These are phyloP conservation scores for Steinernema hermaphroditum DNA, from an alignment of 2,888 invertebrate genomes.

Conservation along the genomic window DNA sequence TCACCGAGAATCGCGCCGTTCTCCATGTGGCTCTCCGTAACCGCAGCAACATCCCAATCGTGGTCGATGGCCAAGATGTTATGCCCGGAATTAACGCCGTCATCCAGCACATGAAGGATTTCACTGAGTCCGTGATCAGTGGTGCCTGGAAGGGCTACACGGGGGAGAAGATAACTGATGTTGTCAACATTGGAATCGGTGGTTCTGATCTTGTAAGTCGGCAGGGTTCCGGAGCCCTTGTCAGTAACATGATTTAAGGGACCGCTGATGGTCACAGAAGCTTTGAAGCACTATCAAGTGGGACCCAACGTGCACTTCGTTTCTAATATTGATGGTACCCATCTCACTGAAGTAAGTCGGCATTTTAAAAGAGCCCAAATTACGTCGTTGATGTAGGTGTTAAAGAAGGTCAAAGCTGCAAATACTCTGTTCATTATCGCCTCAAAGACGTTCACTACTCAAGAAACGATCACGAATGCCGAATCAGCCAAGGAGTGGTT, in stretches of 20 bases:
- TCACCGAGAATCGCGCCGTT: conserved; percentile 93
- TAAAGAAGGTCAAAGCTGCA: conserved; percentile 86
- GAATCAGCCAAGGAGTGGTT: conserved; percentile 97
- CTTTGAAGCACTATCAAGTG: conserved; percentile 84
- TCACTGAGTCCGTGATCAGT: conserved; percentile 74
- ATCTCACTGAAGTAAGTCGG: conserved; percentile 78
- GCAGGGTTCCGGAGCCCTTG: neutral
- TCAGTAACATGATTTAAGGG: conserved; percentile 72
- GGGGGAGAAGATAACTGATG: conserved; percentile 90
- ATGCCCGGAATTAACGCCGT: conserved; percentile 89
- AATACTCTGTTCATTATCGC: conserved; percentile 96
- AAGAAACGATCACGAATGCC: conserved; percentile 97
- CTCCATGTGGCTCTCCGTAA: conserved; percentile 91
- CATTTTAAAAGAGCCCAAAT: neutral
- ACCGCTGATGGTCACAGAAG: conserved; percentile 97
- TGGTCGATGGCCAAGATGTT: conserved; percentile 82
- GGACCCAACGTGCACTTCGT: conserved; percentile 91
- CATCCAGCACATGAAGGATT: conserved; percentile 89
- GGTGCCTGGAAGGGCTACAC: conserved; percentile 78
- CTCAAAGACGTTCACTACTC: conserved; percentile 98
- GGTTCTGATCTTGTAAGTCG: conserved; percentile 83
- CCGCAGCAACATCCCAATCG: conserved; percentile 77
- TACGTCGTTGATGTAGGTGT: conserved; percentile 67
- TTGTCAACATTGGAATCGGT: conserved; percentile 98
- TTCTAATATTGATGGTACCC: conserved; percentile 98